A percentile compares a stretch with the other conserved stretches of the same genome.
Evolutionary conservation across 2,797 vertebrate species (phyloP).

Genomic region (Poecilia gillii): DNA sequence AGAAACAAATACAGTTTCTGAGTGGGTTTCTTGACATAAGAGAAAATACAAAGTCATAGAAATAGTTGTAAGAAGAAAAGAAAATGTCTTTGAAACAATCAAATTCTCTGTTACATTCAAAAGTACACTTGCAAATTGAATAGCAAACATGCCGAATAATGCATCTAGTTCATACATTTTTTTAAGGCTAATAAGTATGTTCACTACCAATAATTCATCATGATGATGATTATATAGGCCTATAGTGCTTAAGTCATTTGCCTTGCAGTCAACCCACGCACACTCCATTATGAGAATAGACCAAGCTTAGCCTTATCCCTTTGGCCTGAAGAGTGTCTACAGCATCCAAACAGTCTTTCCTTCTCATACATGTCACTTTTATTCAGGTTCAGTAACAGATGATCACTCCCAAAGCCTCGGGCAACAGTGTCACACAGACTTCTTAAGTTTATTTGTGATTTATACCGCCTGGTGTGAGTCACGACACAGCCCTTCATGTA

Average conservation of each 20-base stretch:
- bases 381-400: constrained; percentile 70
- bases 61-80: neutral
- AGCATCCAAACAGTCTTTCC: constrained; percentile 51
- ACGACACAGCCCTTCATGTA: constrained; percentile 36
- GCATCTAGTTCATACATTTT: neutral
- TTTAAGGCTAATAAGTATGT: accelerated
- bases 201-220: constrained; percentile 10
- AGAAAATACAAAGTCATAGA: neutral
- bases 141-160: neutral
- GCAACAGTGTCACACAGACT: constrained; percentile 45
- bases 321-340: constrained; percentile 43
- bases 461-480: constrained; percentile 61
- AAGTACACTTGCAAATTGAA: neutral
- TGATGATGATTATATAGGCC: constrained; percentile 8
- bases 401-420: constrained; percentile 39
- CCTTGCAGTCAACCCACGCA: constrained; percentile 32
- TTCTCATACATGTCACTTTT: constrained; percentile 72
- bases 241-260: constrained; percentile 3
- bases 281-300: constrained; percentile 49
- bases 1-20: neutral
- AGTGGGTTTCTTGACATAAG: neutral
- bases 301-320: constrained; percentile 22
- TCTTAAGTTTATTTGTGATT: constrained; percentile 67
- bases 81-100: neutral
- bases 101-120: neutral